A percentile compares a stretch with the other conserved stretches of the same genome.
Conservation (phyloP, 37 sponge, comb jelly and placozoan genomes). For the Haliclona indistincta region DNA sequence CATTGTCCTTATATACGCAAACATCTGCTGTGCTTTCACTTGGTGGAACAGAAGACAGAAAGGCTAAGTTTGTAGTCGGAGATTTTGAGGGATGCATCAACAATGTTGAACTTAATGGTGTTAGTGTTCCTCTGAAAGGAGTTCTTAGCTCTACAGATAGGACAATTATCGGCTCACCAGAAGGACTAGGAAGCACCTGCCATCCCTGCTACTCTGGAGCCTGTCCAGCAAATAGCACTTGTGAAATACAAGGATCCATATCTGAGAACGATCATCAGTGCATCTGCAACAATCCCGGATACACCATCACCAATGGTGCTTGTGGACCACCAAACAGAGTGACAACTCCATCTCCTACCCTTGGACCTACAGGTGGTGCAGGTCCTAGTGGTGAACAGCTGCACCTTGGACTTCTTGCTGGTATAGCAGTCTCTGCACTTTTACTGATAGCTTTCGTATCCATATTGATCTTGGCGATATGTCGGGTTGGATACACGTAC, state of each 20-base stretch:
- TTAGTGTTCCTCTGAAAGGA: constrained; percentile 51
- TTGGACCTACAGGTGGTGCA: not conserved
- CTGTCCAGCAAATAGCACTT: constrained; percentile 6
- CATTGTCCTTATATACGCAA: too few species aligned
- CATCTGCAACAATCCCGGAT: not conserved
- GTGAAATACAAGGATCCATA: not conserved
- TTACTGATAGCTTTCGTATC: too few species aligned
- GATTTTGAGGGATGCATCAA: constrained; percentile 54
- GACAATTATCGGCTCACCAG: not conserved
- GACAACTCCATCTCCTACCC: not conserved
- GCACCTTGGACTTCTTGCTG: too few species aligned
- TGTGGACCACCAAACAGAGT: not conserved
- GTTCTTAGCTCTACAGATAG: not conserved
- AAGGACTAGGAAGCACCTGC: constrained; percentile 8
- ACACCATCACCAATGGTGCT: not conserved
- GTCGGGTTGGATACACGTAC: too few species aligned
- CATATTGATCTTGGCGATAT: too few species aligned
- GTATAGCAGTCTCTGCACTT: too few species aligned
- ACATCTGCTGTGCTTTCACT: too few species aligned
- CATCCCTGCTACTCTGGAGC: constrained; percentile 28
- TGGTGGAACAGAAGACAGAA: constrained; percentile 10
- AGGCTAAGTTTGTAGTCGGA: not conserved
- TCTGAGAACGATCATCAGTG: not conserved
- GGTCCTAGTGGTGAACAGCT: constrained; percentile 1
- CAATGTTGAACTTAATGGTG: constrained; percentile 22